Percentiles rank a stretch among this genome's conserved stretches.
Evolutionary conservation across 2,113 vertebrate species (phyloP).

Genomic region (Promerops cafer): DNA sequence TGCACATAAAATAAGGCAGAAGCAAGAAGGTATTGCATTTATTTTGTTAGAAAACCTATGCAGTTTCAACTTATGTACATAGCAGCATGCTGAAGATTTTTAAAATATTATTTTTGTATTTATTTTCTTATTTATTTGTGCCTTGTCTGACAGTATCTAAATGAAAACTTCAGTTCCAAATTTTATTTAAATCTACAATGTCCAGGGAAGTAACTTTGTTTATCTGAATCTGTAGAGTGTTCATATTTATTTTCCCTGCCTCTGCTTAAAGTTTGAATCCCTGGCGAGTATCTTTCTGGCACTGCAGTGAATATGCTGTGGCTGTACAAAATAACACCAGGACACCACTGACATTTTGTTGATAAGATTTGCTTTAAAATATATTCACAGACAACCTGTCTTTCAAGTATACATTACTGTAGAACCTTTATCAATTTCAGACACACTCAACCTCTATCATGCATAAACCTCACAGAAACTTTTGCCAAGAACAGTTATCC

Average conservation of each 20-base stretch:
- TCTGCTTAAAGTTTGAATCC: conserved; percentile 31
- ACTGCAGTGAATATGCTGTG: not conserved
- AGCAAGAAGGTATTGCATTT: not conserved
- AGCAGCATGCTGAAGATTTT: not conserved
- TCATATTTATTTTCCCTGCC: conserved; percentile 8
- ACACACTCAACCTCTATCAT: conserved; percentile 37
- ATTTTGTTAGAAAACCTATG: not conserved
- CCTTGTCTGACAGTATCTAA: not conserved
- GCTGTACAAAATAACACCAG: conserved; percentile 35
- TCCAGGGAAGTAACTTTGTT: conserved; percentile 21
- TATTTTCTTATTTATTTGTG: not conserved
- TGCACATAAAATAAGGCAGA: not conserved
- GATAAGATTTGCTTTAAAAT: conserved; percentile 70
- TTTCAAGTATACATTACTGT: conserved; percentile 37
- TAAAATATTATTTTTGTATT: not conserved
- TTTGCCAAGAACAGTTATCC: conserved; percentile 28
- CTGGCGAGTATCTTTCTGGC: conserved; percentile 1
- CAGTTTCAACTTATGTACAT: not conserved
- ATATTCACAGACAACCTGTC: conserved; percentile 47
- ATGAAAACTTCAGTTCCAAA: not conserved
- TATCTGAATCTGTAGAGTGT: conserved; percentile 5
- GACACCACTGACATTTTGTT: conserved; percentile 58
- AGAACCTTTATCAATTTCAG: conserved; percentile 65
- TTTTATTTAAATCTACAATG: conserved; percentile 12
- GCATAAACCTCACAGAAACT: conserved; percentile 44